Conservation (phyloP, 1,140 invertebrate species). For the Saxidomus purpurata region DNA sequence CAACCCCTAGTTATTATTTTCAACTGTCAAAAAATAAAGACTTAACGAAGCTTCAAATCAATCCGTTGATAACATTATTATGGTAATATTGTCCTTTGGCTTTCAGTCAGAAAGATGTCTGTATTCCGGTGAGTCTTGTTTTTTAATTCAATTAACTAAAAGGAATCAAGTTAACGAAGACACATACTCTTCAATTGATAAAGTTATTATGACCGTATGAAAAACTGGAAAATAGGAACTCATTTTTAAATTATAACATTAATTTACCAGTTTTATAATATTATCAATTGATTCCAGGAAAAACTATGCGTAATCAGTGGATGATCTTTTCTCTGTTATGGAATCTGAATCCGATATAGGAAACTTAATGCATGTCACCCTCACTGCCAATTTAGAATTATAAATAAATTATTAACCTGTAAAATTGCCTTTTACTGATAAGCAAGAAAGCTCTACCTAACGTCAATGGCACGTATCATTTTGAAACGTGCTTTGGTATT, state of each 20-base stretch:
- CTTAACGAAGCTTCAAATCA: too few relatives aligned
- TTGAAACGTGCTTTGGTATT: constrained; percentile 36
- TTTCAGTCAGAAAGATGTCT: too few relatives aligned
- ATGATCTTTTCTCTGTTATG: neutral
- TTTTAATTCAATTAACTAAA: too few relatives aligned
- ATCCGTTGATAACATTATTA: too few relatives aligned
- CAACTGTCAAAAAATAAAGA: too few relatives aligned
- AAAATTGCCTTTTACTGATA: constrained; percentile 56
- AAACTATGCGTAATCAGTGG: neutral
- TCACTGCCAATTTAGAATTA: constrained; percentile 35
- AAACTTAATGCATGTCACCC: constrained; percentile 35
- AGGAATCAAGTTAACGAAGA: too few relatives aligned
- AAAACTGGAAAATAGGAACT: neutral
- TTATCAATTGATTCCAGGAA: neutral
- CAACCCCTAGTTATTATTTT: too few relatives aligned
- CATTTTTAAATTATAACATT: constrained; percentile 2
- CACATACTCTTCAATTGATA: too few relatives aligned
- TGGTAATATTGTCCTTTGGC: too few relatives aligned
- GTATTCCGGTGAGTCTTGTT: too few relatives aligned
- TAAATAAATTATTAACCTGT: constrained; percentile 55
- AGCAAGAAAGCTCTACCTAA: neutral
- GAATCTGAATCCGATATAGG: neutral
- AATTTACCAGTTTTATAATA: constrained; percentile 10
- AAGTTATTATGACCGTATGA: too few relatives aligned
- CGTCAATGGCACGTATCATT: constrained; percentile 6